Conservation (phyloP, 2,888 invertebrate species). For the Anticlea derivata region DNA sequence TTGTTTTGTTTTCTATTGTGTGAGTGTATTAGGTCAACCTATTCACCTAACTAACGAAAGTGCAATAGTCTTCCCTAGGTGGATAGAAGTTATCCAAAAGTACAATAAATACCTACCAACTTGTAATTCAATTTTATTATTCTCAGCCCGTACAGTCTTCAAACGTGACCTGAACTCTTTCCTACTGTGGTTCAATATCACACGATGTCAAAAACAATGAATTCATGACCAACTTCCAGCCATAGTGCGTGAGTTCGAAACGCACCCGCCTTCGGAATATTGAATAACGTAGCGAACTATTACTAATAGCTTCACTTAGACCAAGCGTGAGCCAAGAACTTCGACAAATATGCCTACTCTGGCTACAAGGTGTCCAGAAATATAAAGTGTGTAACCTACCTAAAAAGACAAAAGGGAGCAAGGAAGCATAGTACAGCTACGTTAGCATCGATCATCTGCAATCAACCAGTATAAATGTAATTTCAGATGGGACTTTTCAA, state of each 20-base stretch:
- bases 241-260: slow-evolving; percentile 60
- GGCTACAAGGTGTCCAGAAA: background rate
- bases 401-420: too few relatives aligned
- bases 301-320: slow-evolving; percentile 23
- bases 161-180: slow-evolving; percentile 80
- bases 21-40: too few relatives aligned
- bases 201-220: slow-evolving; percentile 76
- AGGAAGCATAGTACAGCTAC: too few relatives aligned
- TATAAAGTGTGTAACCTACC: too few relatives aligned
- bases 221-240: slow-evolving; percentile 75
- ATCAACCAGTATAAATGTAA: too few relatives aligned
- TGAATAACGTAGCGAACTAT: slow-evolving; percentile 54
- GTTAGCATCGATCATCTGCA: too few relatives aligned
- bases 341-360: slow-evolving; percentile 30
- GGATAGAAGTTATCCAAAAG: too few relatives aligned
- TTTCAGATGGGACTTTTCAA: too few relatives aligned
- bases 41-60: too few relatives aligned
- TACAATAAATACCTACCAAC: slow-evolving; percentile 21
- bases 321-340: slow-evolving; percentile 20
- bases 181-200: slow-evolving; percentile 77
- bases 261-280: slow-evolving; percentile 60
- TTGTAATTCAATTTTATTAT: slow-evolving; percentile 59
- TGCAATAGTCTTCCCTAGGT: too few relatives aligned
- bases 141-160: slow-evolving; percentile 60
- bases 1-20: too few relatives aligned